Evolutionary conservation across 1,140 invertebrate species (phyloP), one percentile per base, ranked within the genome.

Genomic region (Copidosoma floridanum): DNA sequence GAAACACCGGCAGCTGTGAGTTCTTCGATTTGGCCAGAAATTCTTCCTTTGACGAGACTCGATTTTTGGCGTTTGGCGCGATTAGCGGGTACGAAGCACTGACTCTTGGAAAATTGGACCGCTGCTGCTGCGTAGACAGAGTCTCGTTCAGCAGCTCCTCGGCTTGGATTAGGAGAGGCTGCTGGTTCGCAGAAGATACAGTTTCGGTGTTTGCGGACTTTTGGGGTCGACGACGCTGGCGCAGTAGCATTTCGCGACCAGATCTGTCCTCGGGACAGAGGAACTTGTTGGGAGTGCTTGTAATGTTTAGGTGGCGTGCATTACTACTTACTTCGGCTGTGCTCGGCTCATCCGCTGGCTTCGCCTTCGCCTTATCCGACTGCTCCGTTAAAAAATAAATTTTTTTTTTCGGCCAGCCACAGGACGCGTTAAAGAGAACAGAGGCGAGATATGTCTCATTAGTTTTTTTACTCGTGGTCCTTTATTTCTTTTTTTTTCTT

Each of bases 261-360:
- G 12, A 12, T 12, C 29, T 32, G 40, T 67, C 65, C 65, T 57
- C 51, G 29, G 50, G 21, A 23, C 8, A 21, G n/a, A 32, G 26
- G 27, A 43, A 47, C 53, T 62, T 61, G 47, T 26, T 52, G 21
- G 60, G 60, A 44, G 60, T 62, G 32, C 50, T 61, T 55, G 27
- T 55, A n/a, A 32, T 32, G 12, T 6, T 8, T 57, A 62, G 67
- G 63, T 57, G 53, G 55, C 71, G 68, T 69, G 40, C 37, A 53
- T 50, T 70, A 67, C 69, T 84, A 84, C 83, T 84, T 84, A 83
- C 82, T 81, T 83, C 81, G 66, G 75, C 24, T 41, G 44, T 14
- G 24, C 26, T 55, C 16, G 35, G 24, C 24, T 56, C 57, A 37
- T 50, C 67, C 24, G 75, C 72, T 40, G 77, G 57, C 68, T 80